Evolutionary conservation across 2,797 vertebrate genomes (phyloP).

Genomic region (Cheirogaleus major): DNA sequence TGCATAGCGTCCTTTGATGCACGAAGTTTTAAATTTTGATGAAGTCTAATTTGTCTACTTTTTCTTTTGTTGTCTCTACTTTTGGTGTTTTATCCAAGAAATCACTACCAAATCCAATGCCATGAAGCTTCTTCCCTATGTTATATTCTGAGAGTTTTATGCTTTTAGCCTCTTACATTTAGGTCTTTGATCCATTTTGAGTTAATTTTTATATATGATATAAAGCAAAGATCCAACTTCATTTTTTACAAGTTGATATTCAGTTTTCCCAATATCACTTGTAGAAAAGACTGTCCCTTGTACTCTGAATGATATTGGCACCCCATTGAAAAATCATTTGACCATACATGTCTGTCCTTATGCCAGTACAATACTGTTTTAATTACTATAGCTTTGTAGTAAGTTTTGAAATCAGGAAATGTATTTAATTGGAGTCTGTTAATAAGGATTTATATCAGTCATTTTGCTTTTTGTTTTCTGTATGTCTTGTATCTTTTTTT

Average conservation of each 20-base stretch:
- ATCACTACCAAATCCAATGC: conserved; percentile 32
- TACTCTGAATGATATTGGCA: background rate
- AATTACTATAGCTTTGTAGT: conserved; percentile 35
- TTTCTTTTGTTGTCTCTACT: conserved; percentile 14
- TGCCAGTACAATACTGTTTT: conserved; percentile 1
- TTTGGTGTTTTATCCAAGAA: conserved; percentile 25
- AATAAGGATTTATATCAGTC: conserved; percentile 11
- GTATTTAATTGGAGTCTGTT: conserved; percentile 16
- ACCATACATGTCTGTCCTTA: conserved; percentile 16
- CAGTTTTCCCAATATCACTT: background rate
- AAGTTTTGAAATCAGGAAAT: conserved; percentile 47
- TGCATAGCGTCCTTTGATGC: conserved; percentile 4
- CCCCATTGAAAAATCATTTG: conserved; percentile 25
- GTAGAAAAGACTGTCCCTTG: conserved; percentile 26
- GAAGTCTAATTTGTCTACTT: conserved; percentile 17
- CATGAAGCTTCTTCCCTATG: background rate
- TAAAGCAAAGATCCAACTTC: conserved; percentile 34
- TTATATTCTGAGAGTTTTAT: conserved; percentile 42
- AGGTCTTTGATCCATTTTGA: conserved; percentile 42
- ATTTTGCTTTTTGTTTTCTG: conserved; percentile 29
- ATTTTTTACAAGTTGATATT: background rate
- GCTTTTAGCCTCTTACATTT: conserved; percentile 17
- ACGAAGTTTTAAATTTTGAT: conserved; percentile 39
- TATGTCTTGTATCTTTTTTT: conserved; percentile 4
- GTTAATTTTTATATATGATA: conserved; percentile 10